phyloP scores from a whole-genome alignment of 2,888 invertebrate species.

The Meandrusa payeni region DNA sequence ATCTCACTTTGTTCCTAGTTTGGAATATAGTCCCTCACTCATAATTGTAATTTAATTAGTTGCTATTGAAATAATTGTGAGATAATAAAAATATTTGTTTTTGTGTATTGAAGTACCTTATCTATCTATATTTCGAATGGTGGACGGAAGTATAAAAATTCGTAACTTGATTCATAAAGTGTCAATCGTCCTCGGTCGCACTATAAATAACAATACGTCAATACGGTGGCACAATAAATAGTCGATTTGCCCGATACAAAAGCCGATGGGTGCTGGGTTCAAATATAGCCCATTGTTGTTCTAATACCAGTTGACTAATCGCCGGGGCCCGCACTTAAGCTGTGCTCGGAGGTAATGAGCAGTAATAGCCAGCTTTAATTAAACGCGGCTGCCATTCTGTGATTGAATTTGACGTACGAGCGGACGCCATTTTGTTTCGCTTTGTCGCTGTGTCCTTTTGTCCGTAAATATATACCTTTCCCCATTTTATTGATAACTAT shows the following conservation, averaged over 20 bases:
- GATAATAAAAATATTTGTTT: too few species aligned
- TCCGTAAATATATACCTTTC: too few species aligned
- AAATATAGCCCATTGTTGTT: constrained; percentile 70
- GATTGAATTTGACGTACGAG: constrained; percentile 33
- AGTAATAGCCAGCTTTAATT: constrained; percentile 49
- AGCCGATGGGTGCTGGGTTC: constrained; percentile 39
- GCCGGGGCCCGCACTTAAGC: constrained; percentile 33
- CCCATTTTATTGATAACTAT: too few species aligned
- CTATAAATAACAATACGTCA: constrained; percentile 28
- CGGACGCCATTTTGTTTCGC: constrained; percentile 22
- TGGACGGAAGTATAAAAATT: too few species aligned
- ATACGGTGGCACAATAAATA: constrained; percentile 35
- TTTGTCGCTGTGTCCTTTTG: not conserved
- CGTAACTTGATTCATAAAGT: not conserved
- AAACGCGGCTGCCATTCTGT: constrained; percentile 37
- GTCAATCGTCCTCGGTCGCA: not conserved
- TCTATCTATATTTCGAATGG: too few species aligned
- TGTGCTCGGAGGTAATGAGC: constrained; percentile 42
- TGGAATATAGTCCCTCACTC: too few species aligned
- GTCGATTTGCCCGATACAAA: constrained; percentile 56
- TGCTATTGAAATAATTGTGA: too few species aligned
- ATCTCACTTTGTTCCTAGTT: too few species aligned
- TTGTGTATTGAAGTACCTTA: too few species aligned
- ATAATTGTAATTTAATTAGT: too few species aligned
- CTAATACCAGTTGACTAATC: constrained; percentile 68